Evolutionary conservation across 2,888 invertebrate genomes (phyloP), one percentile per base, ranked within the genome.

Genomic region (Campaea margaritaria): DNA sequence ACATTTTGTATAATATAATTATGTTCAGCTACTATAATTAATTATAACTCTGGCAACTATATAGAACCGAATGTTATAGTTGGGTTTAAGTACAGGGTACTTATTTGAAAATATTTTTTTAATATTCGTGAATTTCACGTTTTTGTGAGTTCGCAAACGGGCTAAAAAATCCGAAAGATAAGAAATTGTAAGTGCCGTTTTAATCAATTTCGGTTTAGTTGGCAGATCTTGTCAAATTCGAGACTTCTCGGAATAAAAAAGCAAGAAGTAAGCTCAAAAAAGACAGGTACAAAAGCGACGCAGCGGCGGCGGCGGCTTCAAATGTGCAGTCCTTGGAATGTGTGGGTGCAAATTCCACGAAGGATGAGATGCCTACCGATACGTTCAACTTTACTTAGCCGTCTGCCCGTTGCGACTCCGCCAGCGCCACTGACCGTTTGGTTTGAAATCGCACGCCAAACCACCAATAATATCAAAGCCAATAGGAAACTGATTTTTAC

Each of bases 311-410:
- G 67, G 67, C 72, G 68, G 69, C 42, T 57, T 48, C 48, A 47
- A 61, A 76, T 69, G 74, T 81, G 76, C 76, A 79, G 73, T 77
- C 73, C 68, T 72, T 75, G 78, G 75, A 76, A 76, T 83, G 85
- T 86, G 87, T 87, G 88, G 79, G 89, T 87, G 85, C 82, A 80
- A 89, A 87, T 90, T 89, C 90, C 85, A 78, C 81, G 90, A 90
- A 89, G 89, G 88, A 84, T 82, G 79, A 81, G 81, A 82, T 83
- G 83, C 82, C 78, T 75, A 80, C 79, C 79, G 78, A 83, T 83
- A 78, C 83, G 76, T 85, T 86, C 82, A 85, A 85, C 84, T 82
- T 78, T 67, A 73, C 73, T 74, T 69, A 77, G 81, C 81, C 78
- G 81, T 75, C 78, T 79, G 72, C 56, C 70, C 53, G 58, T 48